These are phyloP conservation scores for Akabosia matsudoensis DNA, from an alignment of 1,140 invertebrate species.

Conservation along the genomic window DNA sequence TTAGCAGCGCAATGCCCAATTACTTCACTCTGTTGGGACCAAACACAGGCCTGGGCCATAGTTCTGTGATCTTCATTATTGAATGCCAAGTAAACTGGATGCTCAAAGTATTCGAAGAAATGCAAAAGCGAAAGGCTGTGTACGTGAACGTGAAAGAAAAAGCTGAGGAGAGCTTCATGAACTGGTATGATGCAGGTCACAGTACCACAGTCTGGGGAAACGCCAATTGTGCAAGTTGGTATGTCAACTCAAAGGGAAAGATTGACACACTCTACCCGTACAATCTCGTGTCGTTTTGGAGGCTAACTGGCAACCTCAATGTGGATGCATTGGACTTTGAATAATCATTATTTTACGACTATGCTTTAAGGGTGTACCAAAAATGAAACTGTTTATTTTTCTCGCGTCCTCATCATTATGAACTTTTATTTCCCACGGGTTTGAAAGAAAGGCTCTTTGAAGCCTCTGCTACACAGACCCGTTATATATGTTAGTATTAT, in stretches of 20 bases:
- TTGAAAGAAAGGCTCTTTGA: no score
- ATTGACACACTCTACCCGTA: slow-evolving; percentile 37
- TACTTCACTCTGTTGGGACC: slow-evolving; percentile 29
- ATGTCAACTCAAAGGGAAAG: slow-evolving; percentile 33
- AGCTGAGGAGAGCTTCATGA: slow-evolving; percentile 29
- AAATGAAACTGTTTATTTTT: no score
- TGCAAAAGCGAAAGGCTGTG: slow-evolving; percentile 23
- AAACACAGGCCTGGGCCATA: slow-evolving; percentile 37
- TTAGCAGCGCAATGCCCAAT: slow-evolving; percentile 9
- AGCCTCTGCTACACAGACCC: no score
- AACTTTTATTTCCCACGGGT: no score
- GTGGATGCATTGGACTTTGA: not conserved
- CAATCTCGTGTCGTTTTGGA: slow-evolving; percentile 6
- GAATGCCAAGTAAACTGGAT: slow-evolving; percentile 40
- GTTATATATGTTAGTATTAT: no score
- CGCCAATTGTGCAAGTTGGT: slow-evolving; percentile 35
- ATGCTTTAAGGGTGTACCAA: not conserved
- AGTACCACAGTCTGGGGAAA: slow-evolving; percentile 38
- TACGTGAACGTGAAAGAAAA: slow-evolving; percentile 27
- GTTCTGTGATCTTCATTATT: slow-evolving; percentile 39
- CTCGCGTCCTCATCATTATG: no score
- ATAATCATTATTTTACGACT: not conserved
- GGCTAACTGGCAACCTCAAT: not conserved
- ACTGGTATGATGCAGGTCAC: slow-evolving; percentile 24
- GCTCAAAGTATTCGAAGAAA: slow-evolving; percentile 28